Conservation (phyloP, 2,113 vertebrate species). For the Myotis brandtii region DNA sequence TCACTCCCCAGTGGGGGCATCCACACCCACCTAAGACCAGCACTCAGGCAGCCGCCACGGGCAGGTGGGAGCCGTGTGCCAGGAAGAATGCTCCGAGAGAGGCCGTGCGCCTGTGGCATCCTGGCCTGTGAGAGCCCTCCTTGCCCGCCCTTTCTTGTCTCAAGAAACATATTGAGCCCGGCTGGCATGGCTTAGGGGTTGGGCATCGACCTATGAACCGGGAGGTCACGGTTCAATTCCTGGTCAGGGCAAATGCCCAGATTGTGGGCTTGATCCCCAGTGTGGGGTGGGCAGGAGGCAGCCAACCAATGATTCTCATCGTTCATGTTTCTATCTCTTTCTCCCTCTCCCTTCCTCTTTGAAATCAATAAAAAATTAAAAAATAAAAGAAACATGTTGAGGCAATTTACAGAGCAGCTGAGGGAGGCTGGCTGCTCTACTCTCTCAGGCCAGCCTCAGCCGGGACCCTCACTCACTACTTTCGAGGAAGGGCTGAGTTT, state of each 20-base stretch:
- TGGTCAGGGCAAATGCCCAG: too few species aligned
- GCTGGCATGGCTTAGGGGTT: too few species aligned
- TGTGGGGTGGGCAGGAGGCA: too few species aligned
- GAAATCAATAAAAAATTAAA: too few species aligned
- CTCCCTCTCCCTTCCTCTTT: too few species aligned
- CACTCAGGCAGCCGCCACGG: not conserved
- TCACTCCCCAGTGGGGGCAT: not conserved
- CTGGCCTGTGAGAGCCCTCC: not conserved
- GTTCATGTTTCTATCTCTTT: too few species aligned
- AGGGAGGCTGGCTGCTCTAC: not conserved
- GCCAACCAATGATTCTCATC: too few species aligned
- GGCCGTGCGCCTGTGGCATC: not conserved
- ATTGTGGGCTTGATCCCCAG: too few species aligned
- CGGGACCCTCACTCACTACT: too few species aligned
- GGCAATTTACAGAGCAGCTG: not conserved
- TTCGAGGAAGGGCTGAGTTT: not conserved
- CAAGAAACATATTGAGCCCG: not conserved
- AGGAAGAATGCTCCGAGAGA: not conserved
- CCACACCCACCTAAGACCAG: not conserved
- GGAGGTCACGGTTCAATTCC: too few species aligned
- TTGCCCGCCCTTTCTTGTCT: not conserved
- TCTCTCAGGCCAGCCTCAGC: not conserved
- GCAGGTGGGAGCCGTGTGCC: not conserved
- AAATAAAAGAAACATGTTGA: too few species aligned
- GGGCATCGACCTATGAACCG: too few species aligned